A percentile compares a stretch with the other conserved stretches of the same genome.
Evolutionary conservation across 2,888 invertebrate genomes (phyloP).

Genomic region (Eupithecia vulgata): DNA sequence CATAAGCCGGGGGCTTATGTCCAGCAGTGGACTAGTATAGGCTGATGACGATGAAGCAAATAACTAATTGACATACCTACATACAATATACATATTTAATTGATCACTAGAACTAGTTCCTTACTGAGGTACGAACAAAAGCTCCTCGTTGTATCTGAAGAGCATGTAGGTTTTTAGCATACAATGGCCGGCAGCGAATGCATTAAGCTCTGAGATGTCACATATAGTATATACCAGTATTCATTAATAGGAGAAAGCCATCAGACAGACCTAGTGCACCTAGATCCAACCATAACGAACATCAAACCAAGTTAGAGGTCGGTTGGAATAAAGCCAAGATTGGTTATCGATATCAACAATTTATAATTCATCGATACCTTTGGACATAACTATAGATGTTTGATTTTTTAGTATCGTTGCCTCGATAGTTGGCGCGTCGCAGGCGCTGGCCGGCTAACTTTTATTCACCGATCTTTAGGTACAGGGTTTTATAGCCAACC

Average conservation of each 20-base stretch:
- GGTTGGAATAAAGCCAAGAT: not conserved
- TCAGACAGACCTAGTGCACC: too few species aligned
- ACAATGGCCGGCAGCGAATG: not conserved
- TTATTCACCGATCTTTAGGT: conserved; percentile 76
- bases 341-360: not conserved
- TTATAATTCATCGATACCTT: not conserved
- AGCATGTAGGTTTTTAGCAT: not conserved
- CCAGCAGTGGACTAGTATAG: too few species aligned
- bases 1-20: too few species aligned
- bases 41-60: too few species aligned
- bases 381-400: conserved; percentile 51
- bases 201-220: not conserved
- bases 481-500: conserved; percentile 70
- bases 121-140: not conserved
- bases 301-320: conserved; percentile 8
- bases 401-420: conserved; percentile 64
- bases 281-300: too few species aligned
- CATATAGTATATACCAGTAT: not conserved
- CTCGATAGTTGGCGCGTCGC: conserved; percentile 56
- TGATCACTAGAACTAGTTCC: not conserved
- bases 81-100: too few species aligned
- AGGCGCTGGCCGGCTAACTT: conserved; percentile 67
- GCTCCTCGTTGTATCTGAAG: not conserved
- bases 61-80: too few species aligned
- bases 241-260: not conserved